Base-by-base conservation (phyloP, 1,140 invertebrate genomes). In the Drosophila rhopaloa region DNA sequence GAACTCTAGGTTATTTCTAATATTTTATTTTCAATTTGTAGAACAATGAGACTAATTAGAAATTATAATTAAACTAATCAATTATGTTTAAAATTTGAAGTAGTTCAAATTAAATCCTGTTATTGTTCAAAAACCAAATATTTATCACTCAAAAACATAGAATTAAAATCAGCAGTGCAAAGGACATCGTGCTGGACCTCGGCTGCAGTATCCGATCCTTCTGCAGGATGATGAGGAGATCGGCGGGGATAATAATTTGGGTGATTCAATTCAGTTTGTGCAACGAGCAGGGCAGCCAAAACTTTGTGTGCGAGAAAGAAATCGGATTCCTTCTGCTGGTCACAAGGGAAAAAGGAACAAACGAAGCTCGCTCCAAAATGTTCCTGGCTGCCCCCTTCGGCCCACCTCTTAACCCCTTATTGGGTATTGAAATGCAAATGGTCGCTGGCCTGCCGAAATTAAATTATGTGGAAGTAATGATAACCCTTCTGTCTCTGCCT, bases 381-480 rank as follows among this genome's bases (percentile, higher is more conserved):
- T 43, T 11, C 40, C 61, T 19, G 19, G n/a, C 2, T 32, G 11
- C 27, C 50, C 29, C 9, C 41, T 11, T 14, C 9, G 10, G 47
- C 8, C 47, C 47, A 4, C 27, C 19, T 44, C 19, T 7, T 35
- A 50, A 35, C 47, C 72, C 38, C 47, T 55, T 81, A 86, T 85
- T 90, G 76, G 76, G 84, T 83, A 88, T 88, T 88, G 84, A 88
- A 90, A 88, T 90, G 86, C 82, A 90, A 88, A 90, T 90, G 79
- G 79, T 90, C 79, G 73, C 77, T 81, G 76, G 85, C 75, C 78
- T 89, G 75, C 77, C 75, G 74, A 91, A 91, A 91, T 91, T 91
- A 91, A 91, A 91, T 91, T 91, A 91, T 89, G 89, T 91, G 89
- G 89, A 91, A 91, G 83, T 91, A 91, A 91, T 91, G 89, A 91